phyloP scores from a whole-genome alignment of 92 coral and sea anemone species.

The Virgularia gustaviana region DNA sequence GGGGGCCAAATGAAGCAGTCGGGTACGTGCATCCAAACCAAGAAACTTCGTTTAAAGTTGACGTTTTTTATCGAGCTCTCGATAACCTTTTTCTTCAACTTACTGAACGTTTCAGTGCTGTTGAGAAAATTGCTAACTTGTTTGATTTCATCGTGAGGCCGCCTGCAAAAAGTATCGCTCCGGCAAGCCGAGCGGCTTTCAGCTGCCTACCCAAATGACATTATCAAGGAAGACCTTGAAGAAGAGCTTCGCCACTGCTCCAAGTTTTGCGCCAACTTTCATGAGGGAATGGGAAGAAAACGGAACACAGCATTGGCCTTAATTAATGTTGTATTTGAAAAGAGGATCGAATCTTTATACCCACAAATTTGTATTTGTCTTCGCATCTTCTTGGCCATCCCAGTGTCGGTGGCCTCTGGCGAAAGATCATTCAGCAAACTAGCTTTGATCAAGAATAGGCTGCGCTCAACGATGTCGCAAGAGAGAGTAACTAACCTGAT shows the following conservation, averaged over 20 bases:
- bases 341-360: conserved; percentile 3
- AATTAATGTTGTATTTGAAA: not conserved
- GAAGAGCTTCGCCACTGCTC: not conserved
- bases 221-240: not conserved
- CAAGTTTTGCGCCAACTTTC: no score
- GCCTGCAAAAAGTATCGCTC: not conserved
- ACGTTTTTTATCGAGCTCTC: conserved; percentile 7
- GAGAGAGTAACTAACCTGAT: conserved; percentile 9
- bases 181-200: not conserved
- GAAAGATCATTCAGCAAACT: conserved; percentile 14
- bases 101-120: not conserved
- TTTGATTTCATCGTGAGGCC: conserved; percentile 19
- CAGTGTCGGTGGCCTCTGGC: conserved; percentile 19
- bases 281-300: not conserved
- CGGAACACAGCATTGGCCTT: not conserved
- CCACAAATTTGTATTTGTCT: conserved; percentile 18
- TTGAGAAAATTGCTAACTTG: not conserved
- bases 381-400: conserved; percentile 7
- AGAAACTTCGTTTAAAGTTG: not conserved
- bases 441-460: conserved; percentile 6
- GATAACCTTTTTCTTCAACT: conserved; percentile 5
- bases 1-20: not conserved
- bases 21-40: not conserved
- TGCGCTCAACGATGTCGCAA: conserved; percentile 14
- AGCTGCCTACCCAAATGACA: not conserved